Evolutionary conservation across 2,888 invertebrate species (phyloP).

Genomic region (Monoplex corrugatus): DNA sequence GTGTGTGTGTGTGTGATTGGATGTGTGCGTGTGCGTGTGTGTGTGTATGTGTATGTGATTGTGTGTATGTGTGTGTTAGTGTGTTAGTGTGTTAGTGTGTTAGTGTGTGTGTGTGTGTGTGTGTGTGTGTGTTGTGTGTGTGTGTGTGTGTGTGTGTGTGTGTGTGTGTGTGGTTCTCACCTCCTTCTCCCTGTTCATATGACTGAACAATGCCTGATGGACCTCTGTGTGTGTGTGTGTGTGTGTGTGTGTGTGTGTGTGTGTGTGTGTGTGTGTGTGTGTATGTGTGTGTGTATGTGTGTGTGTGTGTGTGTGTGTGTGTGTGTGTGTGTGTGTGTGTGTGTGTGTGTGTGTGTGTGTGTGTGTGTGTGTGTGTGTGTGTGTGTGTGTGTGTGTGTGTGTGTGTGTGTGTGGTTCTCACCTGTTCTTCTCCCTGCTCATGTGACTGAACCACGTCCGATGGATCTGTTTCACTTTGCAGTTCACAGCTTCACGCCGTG

Average conservation of each 20-base stretch:
- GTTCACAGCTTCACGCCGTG: neutral
- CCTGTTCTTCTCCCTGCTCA: conserved; percentile 28
- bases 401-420: neutral
- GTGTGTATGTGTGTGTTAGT: too few species aligned
- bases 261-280: too few species aligned
- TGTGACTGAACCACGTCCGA: neutral
- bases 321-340: neutral
- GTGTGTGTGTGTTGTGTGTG: too few species aligned
- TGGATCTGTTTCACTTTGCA: neutral
- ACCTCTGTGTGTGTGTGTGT: neutral
- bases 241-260: too few species aligned
- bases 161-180: too few species aligned
- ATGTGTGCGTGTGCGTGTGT: too few species aligned
- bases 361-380: neutral
- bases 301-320: neutral
- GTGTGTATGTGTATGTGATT: too few species aligned
- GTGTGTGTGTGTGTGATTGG: too few species aligned
- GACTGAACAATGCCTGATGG: neutral
- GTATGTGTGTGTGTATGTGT: neutral
- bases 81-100: too few species aligned
- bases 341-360: neutral
- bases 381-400: neutral
- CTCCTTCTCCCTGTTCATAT: neutral
- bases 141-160: too few species aligned
- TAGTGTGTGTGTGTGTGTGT: too few species aligned